Percentiles rank a stretch among this genome's conserved stretches.
Conservation (phyloP, 2,113 vertebrate species). For the Zosterops japonicus region DNA sequence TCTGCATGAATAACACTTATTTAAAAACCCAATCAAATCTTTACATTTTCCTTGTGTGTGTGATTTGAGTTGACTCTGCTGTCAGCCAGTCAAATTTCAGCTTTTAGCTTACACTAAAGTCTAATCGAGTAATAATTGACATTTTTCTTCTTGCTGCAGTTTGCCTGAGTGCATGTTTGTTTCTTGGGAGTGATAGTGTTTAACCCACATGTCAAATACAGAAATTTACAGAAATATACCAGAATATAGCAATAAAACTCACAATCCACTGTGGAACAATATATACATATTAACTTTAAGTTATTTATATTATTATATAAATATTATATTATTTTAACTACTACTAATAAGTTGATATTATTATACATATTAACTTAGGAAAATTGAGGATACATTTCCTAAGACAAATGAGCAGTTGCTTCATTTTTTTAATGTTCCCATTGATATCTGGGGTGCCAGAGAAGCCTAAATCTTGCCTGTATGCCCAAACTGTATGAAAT, state of each 20-base stretch:
- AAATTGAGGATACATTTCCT: neutral
- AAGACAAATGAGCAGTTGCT: neutral
- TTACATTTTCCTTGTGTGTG: neutral
- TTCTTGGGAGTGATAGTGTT: neutral
- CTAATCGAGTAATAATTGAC: neutral
- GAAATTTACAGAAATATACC: neutral
- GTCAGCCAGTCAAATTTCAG: neutral
- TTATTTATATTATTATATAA: too few relatives aligned
- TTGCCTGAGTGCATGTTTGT: neutral
- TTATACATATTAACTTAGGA: neutral
- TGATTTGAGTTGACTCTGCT: neutral
- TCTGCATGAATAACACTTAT: neutral
- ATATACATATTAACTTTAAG: neutral
- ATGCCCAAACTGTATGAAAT: neutral
- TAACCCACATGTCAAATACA: neutral
- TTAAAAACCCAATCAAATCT: neutral
- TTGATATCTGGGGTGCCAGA: neutral
- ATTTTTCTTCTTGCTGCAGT: neutral
- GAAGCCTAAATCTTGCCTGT: neutral
- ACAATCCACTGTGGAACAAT: neutral
- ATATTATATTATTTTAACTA: too few relatives aligned
- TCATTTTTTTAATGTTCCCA: neutral
- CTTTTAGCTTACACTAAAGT: conserved; percentile 1
- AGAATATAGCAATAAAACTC: neutral
- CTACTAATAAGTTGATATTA: too few relatives aligned